Percentiles rank a stretch among this genome's conserved stretches.
Conservation (phyloP, 2,888 invertebrate species). For the Tiliacea citrago region DNA sequence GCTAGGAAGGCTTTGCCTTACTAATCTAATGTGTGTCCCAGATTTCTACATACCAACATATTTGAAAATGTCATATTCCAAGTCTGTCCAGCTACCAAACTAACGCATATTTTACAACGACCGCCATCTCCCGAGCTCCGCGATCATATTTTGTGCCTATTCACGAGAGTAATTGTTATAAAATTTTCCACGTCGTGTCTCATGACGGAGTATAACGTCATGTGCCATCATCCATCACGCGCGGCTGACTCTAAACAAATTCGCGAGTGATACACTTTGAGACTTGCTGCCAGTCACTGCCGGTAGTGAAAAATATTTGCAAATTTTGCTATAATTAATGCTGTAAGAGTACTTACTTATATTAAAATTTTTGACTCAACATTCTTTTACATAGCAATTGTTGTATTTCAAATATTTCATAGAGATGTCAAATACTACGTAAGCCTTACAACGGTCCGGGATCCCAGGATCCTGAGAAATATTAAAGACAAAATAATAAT, state of each 20-base stretch:
- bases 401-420: too few species aligned
- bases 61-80: too few species aligned
- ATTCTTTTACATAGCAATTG: too few species aligned
- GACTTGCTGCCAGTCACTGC: slow-evolving; percentile 49
- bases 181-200: slow-evolving; percentile 73
- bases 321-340: too few species aligned
- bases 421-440: neutral
- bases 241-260: slow-evolving; percentile 73
- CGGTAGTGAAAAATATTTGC: slow-evolving; percentile 40
- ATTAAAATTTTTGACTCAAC: too few species aligned
- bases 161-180: slow-evolving; percentile 58
- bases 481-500: too few species aligned
- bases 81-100: neutral
- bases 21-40: neutral
- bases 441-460: too few species aligned
- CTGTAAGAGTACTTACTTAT: too few species aligned
- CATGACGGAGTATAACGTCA: slow-evolving; percentile 66
- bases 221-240: slow-evolving; percentile 77
- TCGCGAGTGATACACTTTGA: slow-evolving; percentile 65
- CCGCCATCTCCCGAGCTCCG: neutral
- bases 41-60: too few species aligned
- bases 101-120: neutral
- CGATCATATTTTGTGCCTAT: slow-evolving; percentile 33
- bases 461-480: too few species aligned
- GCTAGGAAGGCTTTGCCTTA: neutral